Evolutionary conservation across 1,140 invertebrate genomes (phyloP), one percentile per base, ranked within the genome.

Genomic region (Carposina sasakii): DNA sequence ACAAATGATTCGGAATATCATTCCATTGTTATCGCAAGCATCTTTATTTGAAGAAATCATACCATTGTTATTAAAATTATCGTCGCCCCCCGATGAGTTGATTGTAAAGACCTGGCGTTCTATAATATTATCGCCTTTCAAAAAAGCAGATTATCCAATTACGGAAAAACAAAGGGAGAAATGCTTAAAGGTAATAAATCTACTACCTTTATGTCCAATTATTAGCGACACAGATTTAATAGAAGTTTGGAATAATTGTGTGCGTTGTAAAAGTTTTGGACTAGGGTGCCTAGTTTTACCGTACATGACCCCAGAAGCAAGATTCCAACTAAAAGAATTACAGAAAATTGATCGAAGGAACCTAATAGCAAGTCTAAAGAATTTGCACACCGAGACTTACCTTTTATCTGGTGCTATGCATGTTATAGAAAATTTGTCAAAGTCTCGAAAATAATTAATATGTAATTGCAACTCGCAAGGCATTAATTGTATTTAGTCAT

Each of bases 191-290:
- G 67, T 71, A 44, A 62, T 86, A 46, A 86, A 85, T 70, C 62
- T 85, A 43, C 63, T 86, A 49, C 81, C 82, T 2, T 46, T 77
- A 16, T 85, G 83, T 57, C 76, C 81, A 24, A 59, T 81, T 8
- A 68, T 83, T 41, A 77, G 74, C 57, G 76, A 81, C 52, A 70
- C 78, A 37, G 85, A 85, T 57, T 65, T 85, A 49, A 57, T 71
- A 44, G 73, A 77, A 52, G 78, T 86, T 50, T 85, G 82, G 79
- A 77, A 76, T 58, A 74, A 83, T 61, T 85, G 77, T 59, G 54
- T 85, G 2, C 73, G 77, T 44, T 79, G 71, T 48, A 81, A 82
- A 63, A 74, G 72, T 48, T 52, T 69, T 26, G 78, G 77, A 12
- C 53, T 85, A 46, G 85, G 81, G 22, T 78, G 76, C 46, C 62